Base-by-base conservation (phyloP, 2,113 vertebrate species). In the Hemicordylus capensis region DNA sequence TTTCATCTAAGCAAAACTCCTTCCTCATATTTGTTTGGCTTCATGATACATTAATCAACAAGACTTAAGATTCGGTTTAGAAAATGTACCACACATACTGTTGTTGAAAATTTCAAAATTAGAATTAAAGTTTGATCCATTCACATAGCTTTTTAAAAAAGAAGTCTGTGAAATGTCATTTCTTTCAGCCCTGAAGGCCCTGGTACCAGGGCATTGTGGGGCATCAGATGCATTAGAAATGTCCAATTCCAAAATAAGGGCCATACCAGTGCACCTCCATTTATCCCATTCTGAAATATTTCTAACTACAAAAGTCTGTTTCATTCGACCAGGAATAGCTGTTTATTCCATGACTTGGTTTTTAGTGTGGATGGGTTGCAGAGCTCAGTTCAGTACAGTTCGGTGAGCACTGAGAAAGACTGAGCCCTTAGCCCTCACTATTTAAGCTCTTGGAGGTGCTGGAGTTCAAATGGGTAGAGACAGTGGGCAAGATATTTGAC, bases 391-490 rank as follows among this genome's bases (percentile, higher is more conserved):
- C 12, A 31, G 24, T 5, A n/a, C 11, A 17, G 42, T 42, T 24
- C n/a, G 34, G 48, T 54, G 10, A 34, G n/a, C 3, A 34, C 19
- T 42, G 46, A 56, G 24, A 81, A 51, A 54, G 66, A 6, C 31
- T 39, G 26, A 31, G 3, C 31, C 37, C 51, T 37, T n/a, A 48
- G 67, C 74, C 34, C 70, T 69, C 0, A 1, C 37, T 34, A 19
- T 31, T 76, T 76, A 42, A 9, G n/a, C 28, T 46, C 48, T 17
- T 6, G 0, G 1, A 0, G 22, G 1, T 67, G 61, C 24, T 44
- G n/a, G 37, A 58, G 4, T 39, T 44, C 26, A 59, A 28, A 24
- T 26, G 37, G 4, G 51, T 42, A 42, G 11, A 42, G 11, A 73
- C 19, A 24, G 39, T 8, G 15, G 28, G 9, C 22, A 34, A 9